Evolutionary conservation across 2,888 invertebrate genomes (phyloP).

Genomic region (Eristalinus sepulchralis): DNA sequence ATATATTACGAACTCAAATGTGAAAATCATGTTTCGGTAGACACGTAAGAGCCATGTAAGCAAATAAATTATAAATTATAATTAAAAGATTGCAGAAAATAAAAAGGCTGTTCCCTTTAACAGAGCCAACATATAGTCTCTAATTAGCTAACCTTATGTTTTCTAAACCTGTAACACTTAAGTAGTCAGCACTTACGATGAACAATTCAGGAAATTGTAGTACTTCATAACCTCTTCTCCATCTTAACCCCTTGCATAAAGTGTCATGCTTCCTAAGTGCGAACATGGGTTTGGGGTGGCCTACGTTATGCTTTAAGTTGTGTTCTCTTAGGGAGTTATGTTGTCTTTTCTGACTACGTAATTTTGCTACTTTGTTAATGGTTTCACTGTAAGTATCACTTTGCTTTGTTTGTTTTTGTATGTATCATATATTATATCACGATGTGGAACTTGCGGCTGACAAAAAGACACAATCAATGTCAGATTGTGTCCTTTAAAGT

Average conservation of each 20-base stretch:
- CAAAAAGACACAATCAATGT: no score
- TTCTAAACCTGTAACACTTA: slow-evolving; percentile 36
- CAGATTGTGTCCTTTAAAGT: no score
- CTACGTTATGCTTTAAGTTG: slow-evolving; percentile 22
- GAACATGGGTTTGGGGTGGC: background rate
- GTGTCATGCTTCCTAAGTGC: no score
- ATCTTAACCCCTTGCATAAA: slow-evolving; percentile 31
- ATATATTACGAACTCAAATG: no score
- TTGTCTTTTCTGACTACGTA: slow-evolving; percentile 25
- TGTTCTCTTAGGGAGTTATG: slow-evolving; percentile 30
- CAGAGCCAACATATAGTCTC: slow-evolving; percentile 28
- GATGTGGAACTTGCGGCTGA: no score
- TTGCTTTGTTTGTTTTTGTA: slow-evolving; percentile 26
- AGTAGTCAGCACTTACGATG: slow-evolving; percentile 14
- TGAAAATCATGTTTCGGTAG: no score
- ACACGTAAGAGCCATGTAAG: no score
- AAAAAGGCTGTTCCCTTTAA: background rate
- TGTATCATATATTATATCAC: no score
- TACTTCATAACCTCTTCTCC: slow-evolving; percentile 31
- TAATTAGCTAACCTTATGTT: slow-evolving; percentile 45
- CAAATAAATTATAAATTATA: no score
- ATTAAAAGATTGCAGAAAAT: slow-evolving; percentile 6
- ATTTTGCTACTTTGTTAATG: slow-evolving; percentile 5
- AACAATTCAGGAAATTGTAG: slow-evolving; percentile 32
- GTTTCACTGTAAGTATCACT: slow-evolving; percentile 34